Evolutionary conservation across 2,797 vertebrate species (phyloP).

Genomic region (Peromyscus nudipes): DNA sequence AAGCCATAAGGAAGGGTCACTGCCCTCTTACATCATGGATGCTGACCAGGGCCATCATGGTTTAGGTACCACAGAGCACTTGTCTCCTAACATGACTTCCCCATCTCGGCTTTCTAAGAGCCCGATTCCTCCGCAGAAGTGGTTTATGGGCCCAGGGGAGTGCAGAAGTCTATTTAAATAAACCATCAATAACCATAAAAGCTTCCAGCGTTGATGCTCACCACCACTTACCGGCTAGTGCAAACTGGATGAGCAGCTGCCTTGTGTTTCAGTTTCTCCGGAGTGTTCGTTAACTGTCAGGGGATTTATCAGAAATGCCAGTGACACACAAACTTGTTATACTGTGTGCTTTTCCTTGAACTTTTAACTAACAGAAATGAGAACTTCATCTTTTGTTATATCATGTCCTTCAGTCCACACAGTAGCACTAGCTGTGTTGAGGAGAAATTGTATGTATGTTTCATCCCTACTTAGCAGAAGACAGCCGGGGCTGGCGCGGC

Average conservation of each 20-base stretch:
- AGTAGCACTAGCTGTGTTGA: slow-evolving; percentile 17
- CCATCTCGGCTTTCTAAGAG: slow-evolving; percentile 21
- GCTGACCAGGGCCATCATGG: background rate
- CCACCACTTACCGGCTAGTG: slow-evolving; percentile 49
- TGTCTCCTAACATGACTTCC: background rate
- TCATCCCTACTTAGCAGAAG: slow-evolving; percentile 13
- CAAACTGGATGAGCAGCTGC: slow-evolving; percentile 61
- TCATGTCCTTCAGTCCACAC: background rate
- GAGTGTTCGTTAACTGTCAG: slow-evolving; percentile 65
- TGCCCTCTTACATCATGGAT: background rate
- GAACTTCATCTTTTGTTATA: slow-evolving; percentile 46
- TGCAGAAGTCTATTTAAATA: slow-evolving; percentile 50
- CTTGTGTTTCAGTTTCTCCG: slow-evolving; percentile 47
- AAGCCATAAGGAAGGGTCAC: background rate
- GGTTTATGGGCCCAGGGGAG: slow-evolving; percentile 51
- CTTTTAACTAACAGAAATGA: background rate
- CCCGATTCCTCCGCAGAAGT: background rate
- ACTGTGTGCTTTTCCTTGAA: slow-evolving; percentile 24
- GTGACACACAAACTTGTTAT: background rate
- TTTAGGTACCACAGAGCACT: background rate
- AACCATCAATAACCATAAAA: slow-evolving; percentile 76
- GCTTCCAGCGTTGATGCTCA: background rate
- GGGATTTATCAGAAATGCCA: slow-evolving; percentile 68
- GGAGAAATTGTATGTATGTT: slow-evolving; percentile 42
- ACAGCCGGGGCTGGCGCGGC: slow-evolving; percentile 3